These are phyloP conservation scores for Leucozona laternaria DNA, from an alignment of 2,888 invertebrate genomes.

Conservation along the genomic window DNA sequence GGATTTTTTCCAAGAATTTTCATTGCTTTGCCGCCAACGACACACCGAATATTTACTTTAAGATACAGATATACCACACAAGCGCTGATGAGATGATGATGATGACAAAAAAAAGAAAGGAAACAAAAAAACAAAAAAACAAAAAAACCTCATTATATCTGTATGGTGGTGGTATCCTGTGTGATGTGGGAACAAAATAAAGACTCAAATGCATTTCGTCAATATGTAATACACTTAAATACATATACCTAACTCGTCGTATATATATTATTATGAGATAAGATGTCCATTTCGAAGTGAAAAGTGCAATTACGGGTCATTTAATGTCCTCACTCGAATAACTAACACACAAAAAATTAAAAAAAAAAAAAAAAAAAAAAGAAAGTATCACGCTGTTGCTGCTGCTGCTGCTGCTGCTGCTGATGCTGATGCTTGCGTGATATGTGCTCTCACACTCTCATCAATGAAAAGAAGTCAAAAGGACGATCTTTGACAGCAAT, in stretches of 20 bases:
- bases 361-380: slow-evolving; percentile 2
- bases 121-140: background rate
- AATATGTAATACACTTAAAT: slow-evolving; percentile 11
- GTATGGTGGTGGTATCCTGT: slow-evolving; percentile 17
- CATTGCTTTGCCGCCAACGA: background rate
- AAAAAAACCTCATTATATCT: slow-evolving; percentile 15
- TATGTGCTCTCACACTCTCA: slow-evolving; percentile 32
- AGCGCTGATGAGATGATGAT: background rate
- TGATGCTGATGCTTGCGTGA: background rate
- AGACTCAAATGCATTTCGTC: slow-evolving; percentile 20
- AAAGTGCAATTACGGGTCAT: slow-evolving; percentile 59
- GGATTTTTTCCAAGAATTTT: slow-evolving; percentile 21
- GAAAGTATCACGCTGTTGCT: background rate
- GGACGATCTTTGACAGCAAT: slow-evolving; percentile 22
- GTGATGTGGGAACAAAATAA: slow-evolving; percentile 42
- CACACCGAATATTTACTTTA: slow-evolving; percentile 17
- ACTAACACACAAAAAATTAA: background rate
- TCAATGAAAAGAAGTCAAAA: slow-evolving; percentile 16
- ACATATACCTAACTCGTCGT: slow-evolving; percentile 1
- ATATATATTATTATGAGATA: slow-evolving; percentile 34
- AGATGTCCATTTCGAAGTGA: slow-evolving; percentile 56
- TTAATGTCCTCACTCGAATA: slow-evolving; percentile 50
- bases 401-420: background rate
- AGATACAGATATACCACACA: slow-evolving; percentile 25
- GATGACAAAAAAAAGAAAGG: background rate